These are phyloP conservation scores for Phyllotreta striolata DNA, from an alignment of 2,888 invertebrate species.

Conservation along the genomic window DNA sequence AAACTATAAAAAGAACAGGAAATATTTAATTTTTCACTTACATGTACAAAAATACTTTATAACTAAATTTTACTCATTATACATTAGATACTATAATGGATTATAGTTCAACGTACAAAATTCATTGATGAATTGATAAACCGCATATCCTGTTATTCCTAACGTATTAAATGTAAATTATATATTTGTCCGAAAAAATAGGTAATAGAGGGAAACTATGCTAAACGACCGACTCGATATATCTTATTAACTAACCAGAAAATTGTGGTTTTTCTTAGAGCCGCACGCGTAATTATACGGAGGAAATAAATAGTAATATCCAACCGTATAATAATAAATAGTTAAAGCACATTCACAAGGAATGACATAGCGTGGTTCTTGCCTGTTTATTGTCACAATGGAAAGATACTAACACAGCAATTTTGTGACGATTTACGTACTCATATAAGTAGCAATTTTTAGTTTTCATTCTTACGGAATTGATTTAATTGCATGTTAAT, in stretches of 20 bases:
- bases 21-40: no score
- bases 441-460: no score
- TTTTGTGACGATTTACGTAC: no score
- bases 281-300: conserved; percentile 23
- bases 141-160: conserved; percentile 26
- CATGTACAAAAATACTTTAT: no score
- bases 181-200: conserved; percentile 10
- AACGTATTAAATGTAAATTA: conserved; percentile 8
- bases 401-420: no score
- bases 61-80: no score
- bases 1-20: no score
- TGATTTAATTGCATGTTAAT: no score
- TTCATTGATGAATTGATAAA: conserved; percentile 31
- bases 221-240: conserved; percentile 27
- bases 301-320: conserved; percentile 24
- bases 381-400: no score
- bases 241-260: conserved; percentile 26
- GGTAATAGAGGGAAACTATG: conserved; percentile 30
- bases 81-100: not conserved
- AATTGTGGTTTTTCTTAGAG: conserved; percentile 24
- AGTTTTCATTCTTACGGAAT: no score
- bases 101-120: conserved; percentile 15
- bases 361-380: conserved; percentile 5
- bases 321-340: conserved; percentile 31
- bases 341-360: conserved; percentile 33